A percentile compares a stretch with the other conserved stretches of the same genome.
phyloP scores from a whole-genome alignment of 92 coral and sea anemone species.

The Phenganax subtilis region DNA sequence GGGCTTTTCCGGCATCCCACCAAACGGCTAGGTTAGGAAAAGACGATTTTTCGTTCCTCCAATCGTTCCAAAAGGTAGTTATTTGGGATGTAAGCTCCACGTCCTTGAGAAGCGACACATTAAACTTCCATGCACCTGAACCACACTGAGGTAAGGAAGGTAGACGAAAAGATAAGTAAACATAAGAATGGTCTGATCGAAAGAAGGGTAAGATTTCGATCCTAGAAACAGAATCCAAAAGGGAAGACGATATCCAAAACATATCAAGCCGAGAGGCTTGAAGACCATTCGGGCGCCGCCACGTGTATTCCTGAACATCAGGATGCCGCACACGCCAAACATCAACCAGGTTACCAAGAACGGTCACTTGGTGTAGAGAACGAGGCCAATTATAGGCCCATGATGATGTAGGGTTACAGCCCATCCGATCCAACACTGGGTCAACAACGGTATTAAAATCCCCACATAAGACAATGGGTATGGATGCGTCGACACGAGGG shows the following conservation, averaged over 20 bases:
- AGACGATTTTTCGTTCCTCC: background rate
- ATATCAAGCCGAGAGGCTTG: constrained; percentile 33
- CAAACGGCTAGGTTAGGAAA: background rate
- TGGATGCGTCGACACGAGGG: background rate
- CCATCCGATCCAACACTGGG: background rate
- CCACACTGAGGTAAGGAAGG: background rate
- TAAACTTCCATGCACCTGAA: constrained; percentile 47
- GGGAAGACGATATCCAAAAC: background rate
- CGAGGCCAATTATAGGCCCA: constrained; percentile 19
- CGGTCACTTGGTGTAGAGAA: background rate
- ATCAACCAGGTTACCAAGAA: background rate
- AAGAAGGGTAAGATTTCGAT: constrained; percentile 29
- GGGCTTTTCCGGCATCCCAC: constrained; percentile 42
- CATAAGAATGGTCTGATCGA: constrained; percentile 40
- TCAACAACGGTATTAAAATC: background rate
- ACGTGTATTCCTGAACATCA: background rate
- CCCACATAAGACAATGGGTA: background rate
- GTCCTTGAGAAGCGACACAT: constrained; percentile 41
- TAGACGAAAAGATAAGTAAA: background rate
- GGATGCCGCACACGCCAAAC: constrained; percentile 25
- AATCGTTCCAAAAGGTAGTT: background rate
- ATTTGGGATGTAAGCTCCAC: constrained; percentile 27
- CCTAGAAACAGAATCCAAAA: background rate
- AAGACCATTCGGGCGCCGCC: background rate
- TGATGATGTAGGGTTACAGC: background rate